Evolutionary conservation across 2,888 invertebrate species (phyloP), one percentile per base, ranked within the genome.

Genomic region (Synanthedon vespiformis): DNA sequence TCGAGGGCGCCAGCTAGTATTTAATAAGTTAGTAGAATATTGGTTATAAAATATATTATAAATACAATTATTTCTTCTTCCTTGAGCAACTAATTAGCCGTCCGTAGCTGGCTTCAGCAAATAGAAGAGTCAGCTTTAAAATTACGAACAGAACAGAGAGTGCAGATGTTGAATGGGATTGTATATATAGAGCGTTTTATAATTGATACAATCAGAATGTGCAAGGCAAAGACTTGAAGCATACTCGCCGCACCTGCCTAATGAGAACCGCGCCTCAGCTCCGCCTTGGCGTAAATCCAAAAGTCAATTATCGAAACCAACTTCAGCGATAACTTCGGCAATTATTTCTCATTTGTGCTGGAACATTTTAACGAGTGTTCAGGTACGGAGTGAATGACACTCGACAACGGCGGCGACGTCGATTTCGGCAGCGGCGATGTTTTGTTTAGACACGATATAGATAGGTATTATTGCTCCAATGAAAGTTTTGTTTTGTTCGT

Each of bases 271-370:
- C 44, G 44, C 10, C 34, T 34, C 44, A 13, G 59, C 71, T 34
- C 44, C 44, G 59, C 71, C 68, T 76, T 80, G 81, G 85, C 82
- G 57, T 54, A 60, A 69, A 70, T 77, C 80, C 85, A 82, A 76
- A 73, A 78, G 71, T 79, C 83, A 82, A 82, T 84, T 83, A 84
- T 80, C 71, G 76, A 68, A 72, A 65, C 68, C 67, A 64, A 63
- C 60, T 64, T 58, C 58, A 64, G 61, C 57, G 57, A 58, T 67
- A 74, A 77, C 77, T 83, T 77, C 69, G 61, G 70, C 77, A 82
- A 83, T 85, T 83, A 83, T 80, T 82, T 72, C 76, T 79, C 76
- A 77, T 76, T 77, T 72, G 70, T 63, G 66, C 68, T 66, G 70
- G 70, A 74, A 75, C 78, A 77, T 77, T 79, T 79, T 81, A 79